Evolutionary conservation across 2,888 invertebrate genomes (phyloP), one percentile per base, ranked within the genome.

Genomic region (Sesia bembeciformis): DNA sequence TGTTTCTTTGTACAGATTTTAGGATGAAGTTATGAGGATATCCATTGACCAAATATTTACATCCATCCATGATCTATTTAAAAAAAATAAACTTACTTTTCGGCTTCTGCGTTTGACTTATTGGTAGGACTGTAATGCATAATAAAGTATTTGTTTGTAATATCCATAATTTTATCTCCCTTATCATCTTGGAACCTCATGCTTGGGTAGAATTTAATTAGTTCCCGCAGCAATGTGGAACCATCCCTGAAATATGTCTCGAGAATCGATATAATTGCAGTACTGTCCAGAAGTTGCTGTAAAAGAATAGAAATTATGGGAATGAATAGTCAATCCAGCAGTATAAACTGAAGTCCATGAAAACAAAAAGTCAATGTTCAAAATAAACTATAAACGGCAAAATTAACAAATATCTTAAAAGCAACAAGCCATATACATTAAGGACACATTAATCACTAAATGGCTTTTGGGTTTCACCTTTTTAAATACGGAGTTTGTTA

Each of bases 201-300:
- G 3, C 90, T 88, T 0, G 97, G 97, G 78, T 96, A 97, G 80
- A 90, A 95, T 59, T 93, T 92, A 0, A 93, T 90, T 40, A 97
- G 84, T n/a, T 95, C 93, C 1, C 88, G 83, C 23, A 98, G 73
- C 53, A 91, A 88, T 54, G 89, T 74, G 1, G 74, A 76, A 42
- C 85, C 84, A 65, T 95, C 94, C 60, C 87, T 78, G 41, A 98
- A 76, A 71, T 93, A 94, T 1, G 98, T 96, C 52, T 95, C 93
- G 53, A 99, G 74, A 1, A 96, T 90, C 4, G 98, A 98, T 65
- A 99, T 93, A 54, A 99, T 98, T 78, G 97, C 95, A 38, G 97
- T 94, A 61, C 98, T 99, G 75, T 99, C 99, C 67, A 96, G 94
- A 56, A 99, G 84, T 84, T 97, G 97, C 90, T 96, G 84, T 53